Conservation (phyloP, 2,113 vertebrate species). For the Calyptommatus sinebrachiatus region DNA sequence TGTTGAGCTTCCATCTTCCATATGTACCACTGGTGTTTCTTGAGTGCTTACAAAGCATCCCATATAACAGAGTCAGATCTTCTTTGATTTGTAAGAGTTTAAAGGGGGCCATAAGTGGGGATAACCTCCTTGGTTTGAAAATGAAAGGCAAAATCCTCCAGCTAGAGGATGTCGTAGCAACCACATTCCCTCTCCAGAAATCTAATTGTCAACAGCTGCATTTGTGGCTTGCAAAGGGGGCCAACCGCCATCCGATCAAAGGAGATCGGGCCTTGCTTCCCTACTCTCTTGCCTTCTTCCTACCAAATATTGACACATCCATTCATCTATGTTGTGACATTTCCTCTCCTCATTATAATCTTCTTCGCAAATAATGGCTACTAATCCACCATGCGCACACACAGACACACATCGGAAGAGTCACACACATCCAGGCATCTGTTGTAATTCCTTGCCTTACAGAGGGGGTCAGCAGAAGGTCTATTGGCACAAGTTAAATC, state of each 20-base stretch:
- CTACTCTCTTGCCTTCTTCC: conserved; percentile 43
- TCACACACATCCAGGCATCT: neutral
- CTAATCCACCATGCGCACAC: conserved; percentile 35
- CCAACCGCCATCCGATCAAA: neutral
- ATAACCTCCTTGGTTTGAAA: conserved; percentile 37
- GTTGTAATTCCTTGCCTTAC: conserved; percentile 15
- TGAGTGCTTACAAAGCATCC: conserved; percentile 27
- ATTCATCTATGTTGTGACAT: conserved; percentile 57
- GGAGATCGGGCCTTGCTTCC: neutral
- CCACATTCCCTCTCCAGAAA: conserved; percentile 61
- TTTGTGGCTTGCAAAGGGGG: conserved; percentile 43
- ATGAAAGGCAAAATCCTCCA: conserved; percentile 42
- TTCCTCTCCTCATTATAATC: conserved; percentile 50
- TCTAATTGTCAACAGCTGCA: conserved; percentile 44
- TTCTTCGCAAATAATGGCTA: conserved; percentile 47
- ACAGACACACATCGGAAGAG: neutral
- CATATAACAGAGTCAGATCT: neutral
- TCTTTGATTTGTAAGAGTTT: neutral
- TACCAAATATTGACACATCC: conserved; percentile 47
- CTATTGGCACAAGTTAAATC: conserved; percentile 10
- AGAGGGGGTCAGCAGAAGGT: conserved; percentile 21
- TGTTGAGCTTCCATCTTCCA: neutral
- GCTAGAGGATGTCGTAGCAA: conserved; percentile 61
- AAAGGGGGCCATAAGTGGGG: neutral
- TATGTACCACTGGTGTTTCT: conserved; percentile 43